Evolutionary conservation across 2,797 vertebrate genomes (phyloP).

Genomic region (Aphelocoma californica): DNA sequence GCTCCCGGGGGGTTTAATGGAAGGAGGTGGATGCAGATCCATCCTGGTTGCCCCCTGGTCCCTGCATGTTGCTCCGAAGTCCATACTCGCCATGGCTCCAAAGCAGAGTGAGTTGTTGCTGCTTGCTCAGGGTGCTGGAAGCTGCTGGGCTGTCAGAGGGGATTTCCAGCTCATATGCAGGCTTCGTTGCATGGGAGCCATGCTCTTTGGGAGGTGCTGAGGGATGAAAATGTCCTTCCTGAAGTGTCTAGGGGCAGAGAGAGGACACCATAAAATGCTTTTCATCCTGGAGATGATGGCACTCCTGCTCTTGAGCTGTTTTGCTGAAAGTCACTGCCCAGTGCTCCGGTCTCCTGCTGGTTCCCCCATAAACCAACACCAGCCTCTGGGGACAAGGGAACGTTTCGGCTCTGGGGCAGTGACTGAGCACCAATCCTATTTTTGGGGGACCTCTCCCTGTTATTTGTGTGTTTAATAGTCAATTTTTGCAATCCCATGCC

Average conservation of each 20-base stretch:
- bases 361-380: background rate
- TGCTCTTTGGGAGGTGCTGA: background rate
- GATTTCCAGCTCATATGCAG: background rate
- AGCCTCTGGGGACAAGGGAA: background rate
- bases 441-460: fast-evolving
- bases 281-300: fast-evolving
- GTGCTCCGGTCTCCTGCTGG: background rate
- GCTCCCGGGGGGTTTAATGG: fast-evolving
- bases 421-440: background rate
- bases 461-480: fast-evolving
- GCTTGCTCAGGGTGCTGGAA: background rate
- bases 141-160: background rate
- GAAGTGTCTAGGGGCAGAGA: background rate
- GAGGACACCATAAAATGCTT: background rate
- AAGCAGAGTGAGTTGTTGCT: background rate
- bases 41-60: background rate
- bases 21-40: background rate
- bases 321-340: background rate
- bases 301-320: background rate
- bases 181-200: fast-evolving
- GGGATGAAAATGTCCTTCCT: background rate
- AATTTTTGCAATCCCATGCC: background rate
- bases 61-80: fast-evolving
- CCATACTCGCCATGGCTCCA: fast-evolving
- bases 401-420: background rate